Evolutionary conservation across 1,140 invertebrate species (phyloP).

Genomic region (Leptinotarsa lineolata): DNA sequence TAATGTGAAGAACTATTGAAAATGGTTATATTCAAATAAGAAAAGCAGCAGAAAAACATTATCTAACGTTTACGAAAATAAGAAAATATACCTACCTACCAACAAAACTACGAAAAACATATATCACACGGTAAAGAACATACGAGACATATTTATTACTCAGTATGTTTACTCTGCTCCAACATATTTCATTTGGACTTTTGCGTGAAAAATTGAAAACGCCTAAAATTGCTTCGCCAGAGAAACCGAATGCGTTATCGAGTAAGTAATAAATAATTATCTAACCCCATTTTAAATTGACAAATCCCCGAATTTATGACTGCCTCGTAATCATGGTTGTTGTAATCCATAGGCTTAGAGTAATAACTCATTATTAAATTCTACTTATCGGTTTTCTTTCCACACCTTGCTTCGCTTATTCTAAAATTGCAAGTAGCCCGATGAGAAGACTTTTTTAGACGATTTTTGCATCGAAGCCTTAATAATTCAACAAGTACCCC

Average conservation of each 20-base stretch:
- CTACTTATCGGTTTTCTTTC: conserved; percentile 37
- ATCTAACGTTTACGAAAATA: too few species aligned
- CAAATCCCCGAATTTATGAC: conserved; percentile 42
- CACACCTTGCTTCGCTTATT: conserved; percentile 28
- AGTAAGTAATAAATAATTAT: conserved; percentile 45
- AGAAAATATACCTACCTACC: too few species aligned
- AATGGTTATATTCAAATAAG: too few species aligned
- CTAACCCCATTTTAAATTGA: conserved; percentile 46
- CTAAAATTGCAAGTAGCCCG: background rate
- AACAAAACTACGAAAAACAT: too few species aligned
- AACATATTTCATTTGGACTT: background rate
- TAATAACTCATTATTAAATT: conserved; percentile 44
- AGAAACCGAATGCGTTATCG: conserved; percentile 33
- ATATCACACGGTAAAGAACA: too few species aligned
- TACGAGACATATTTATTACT: too few species aligned
- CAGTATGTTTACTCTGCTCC: background rate
- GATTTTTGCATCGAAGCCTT: background rate
- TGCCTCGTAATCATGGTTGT: conserved; percentile 42
- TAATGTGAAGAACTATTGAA: too few species aligned
- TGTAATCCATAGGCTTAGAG: conserved; percentile 45
- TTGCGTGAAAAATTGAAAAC: conserved; percentile 7
- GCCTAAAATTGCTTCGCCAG: conserved; percentile 18
- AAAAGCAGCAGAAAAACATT: too few species aligned
- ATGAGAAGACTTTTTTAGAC: conserved; percentile 2
- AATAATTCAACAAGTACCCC: too few species aligned